Conservation (phyloP, 2,113 vertebrate species). For the Shinisaurus crocodilurus region DNA sequence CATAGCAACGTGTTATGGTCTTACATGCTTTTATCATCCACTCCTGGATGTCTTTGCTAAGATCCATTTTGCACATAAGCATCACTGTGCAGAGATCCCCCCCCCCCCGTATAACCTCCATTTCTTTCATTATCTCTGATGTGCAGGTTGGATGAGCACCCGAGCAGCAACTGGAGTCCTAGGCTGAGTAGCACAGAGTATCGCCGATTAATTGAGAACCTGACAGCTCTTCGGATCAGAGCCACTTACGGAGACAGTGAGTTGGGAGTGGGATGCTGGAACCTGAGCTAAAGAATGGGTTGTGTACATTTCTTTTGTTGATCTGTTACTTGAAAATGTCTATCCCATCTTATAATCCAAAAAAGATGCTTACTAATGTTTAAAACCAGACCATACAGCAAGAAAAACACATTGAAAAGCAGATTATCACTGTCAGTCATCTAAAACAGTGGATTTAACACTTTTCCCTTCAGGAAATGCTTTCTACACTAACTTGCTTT, state of each 20-base stretch:
- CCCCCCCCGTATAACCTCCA: neutral
- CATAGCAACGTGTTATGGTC: neutral
- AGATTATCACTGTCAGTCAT: no score
- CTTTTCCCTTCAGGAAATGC: no score
- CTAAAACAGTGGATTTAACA: no score
- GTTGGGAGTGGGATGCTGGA: conserved; percentile 36
- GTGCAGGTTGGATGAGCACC: conserved; percentile 85
- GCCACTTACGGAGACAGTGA: conserved; percentile 91
- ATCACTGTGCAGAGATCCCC: neutral
- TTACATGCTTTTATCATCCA: neutral
- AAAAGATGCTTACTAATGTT: neutral
- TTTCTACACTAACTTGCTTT: no score
- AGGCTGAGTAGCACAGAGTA: conserved; percentile 84
- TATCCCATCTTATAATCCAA: neutral
- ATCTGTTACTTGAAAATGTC: neutral
- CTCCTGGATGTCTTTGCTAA: neutral
- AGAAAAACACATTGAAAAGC: neutral
- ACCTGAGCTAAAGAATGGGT: neutral
- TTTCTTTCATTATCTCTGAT: conserved; percentile 5
- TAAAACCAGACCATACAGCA: neutral
- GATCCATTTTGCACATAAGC: neutral
- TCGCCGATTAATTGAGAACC: conserved; percentile 86
- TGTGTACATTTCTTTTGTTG: neutral
- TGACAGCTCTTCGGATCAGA: conserved; percentile 89
- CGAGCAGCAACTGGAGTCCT: conserved; percentile 85